Conservation (phyloP, 2,797 vertebrate genomes). For the Enoplosus armatus region DNA sequence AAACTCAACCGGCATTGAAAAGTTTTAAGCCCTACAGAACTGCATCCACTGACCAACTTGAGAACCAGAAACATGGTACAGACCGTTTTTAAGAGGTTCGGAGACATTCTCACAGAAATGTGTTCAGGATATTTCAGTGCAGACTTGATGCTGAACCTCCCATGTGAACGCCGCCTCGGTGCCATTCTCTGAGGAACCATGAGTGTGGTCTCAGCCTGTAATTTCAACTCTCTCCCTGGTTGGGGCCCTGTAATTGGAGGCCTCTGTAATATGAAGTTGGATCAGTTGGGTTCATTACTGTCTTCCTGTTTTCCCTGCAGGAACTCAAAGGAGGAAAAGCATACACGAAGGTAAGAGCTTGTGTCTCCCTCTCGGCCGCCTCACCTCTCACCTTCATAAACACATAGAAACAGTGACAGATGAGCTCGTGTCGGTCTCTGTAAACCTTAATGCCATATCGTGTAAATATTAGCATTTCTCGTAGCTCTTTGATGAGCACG, state of each 20-base stretch:
- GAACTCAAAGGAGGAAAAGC: constrained; percentile 98
- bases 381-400: constrained; percentile 26
- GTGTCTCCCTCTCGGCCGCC: constrained; percentile 4
- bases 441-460: not conserved
- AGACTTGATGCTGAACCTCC: not conserved
- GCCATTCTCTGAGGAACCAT: constrained; percentile 13
- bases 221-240: constrained; percentile 40
- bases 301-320: constrained; percentile 88
- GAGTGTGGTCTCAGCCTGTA: constrained; percentile 46
- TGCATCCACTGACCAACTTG: not conserved
- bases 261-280: constrained; percentile 48
- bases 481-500: not conserved
- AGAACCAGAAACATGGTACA: not conserved
- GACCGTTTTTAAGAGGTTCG: not conserved
- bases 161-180: not conserved
- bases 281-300: constrained; percentile 54
- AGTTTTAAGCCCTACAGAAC: not conserved
- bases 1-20: not conserved
- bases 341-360: constrained; percentile 93
- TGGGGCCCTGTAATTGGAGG: constrained; percentile 54
- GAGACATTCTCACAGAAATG: not conserved
- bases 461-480: constrained; percentile 67
- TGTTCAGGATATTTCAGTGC: constrained; percentile 22
- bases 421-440: constrained; percentile 4
- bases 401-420: constrained; percentile 23